Base-by-base conservation (phyloP, 2,113 vertebrate species). In the Anguilla rostrata region DNA sequence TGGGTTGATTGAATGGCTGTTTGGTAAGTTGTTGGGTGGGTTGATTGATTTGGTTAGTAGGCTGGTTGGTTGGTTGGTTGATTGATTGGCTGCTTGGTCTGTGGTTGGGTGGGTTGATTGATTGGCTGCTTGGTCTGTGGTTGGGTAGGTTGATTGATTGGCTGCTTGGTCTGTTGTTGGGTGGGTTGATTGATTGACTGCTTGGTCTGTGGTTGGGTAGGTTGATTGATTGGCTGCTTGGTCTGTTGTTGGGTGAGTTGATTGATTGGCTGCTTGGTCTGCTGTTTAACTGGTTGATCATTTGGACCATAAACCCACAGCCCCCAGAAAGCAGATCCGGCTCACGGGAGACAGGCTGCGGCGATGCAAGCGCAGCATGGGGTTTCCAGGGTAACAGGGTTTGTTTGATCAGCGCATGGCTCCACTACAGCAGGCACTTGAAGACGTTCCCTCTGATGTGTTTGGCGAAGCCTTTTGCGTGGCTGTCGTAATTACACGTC, bases 351-450 rank as follows among this genome's bases (percentile, higher is more conserved):
- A n/a, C 22, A 15, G 20, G 26, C 83, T 83, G 82, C 41, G 9
- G 29, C 9, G 29, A 14, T 81, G 26, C 29, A 18, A 18, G 53
- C 85, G 34, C 49, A 20, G 60, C 39, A 46, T 78, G 83, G 84
- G 39, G 83, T 75, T 86, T 84, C 85, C 63, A 78, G 60, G 11
- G 88, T 83, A 85, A 86, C 82, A 80, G 78, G 26, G 49, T 86
- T 85, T 88, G 83, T 88, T 87, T 88, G 79, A 84, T 71, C 88
- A 82, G 82, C 56, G 86, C 18, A 78, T 39, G 79, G 82, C 81
- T 87, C 26, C 78, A 40, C 81, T 57, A 34, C 15, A 6, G 34
- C 49, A 83, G 39, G 53, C 86, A 83, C 43, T 46, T 56, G 29
- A n/a, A 46, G 75, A 78, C 29, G 11, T 39, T 20, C 60, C n/a